Percentiles rank a stretch among this genome's conserved stretches.
These are phyloP conservation scores for Oconnorella tubifera DNA, from an alignment of 2,888 invertebrate species.

Conservation along the genomic window DNA sequence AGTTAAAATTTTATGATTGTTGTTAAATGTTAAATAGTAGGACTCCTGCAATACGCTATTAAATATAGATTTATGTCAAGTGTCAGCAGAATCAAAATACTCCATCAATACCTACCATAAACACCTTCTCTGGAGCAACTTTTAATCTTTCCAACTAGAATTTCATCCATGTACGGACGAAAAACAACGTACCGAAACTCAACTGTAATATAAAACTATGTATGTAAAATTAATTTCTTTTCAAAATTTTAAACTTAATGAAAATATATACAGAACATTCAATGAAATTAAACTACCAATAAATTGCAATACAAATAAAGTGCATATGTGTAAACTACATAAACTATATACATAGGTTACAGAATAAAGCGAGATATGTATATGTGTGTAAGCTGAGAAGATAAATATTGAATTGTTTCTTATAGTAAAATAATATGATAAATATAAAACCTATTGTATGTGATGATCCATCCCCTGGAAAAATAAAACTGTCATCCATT, in stretches of 20 bases:
- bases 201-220: slow-evolving; percentile 62
- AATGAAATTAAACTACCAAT: not conserved
- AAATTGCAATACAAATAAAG: not conserved
- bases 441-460: slow-evolving; percentile 66
- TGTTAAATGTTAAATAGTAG: too few relatives aligned
- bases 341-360: not conserved
- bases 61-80: too few relatives aligned
- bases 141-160: slow-evolving; percentile 86
- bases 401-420: not conserved
- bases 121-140: slow-evolving; percentile 87
- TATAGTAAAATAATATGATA: slow-evolving; percentile 16
- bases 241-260: not conserved
- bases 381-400: too few relatives aligned
- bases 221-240: not conserved
- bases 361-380: too few relatives aligned
- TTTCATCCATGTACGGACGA: slow-evolving; percentile 88
- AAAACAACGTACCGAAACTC: slow-evolving; percentile 91
- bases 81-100: too few relatives aligned
- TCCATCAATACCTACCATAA: too few relatives aligned
- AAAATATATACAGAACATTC: not conserved
- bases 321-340: not conserved
- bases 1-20: too few relatives aligned
- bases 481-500: slow-evolving; percentile 84
- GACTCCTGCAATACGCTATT: too few relatives aligned
- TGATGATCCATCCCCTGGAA: slow-evolving; percentile 91